Evolutionary conservation across 2,113 vertebrate species (phyloP).

Genomic region (Rhinopomastus cyanomelas): DNA sequence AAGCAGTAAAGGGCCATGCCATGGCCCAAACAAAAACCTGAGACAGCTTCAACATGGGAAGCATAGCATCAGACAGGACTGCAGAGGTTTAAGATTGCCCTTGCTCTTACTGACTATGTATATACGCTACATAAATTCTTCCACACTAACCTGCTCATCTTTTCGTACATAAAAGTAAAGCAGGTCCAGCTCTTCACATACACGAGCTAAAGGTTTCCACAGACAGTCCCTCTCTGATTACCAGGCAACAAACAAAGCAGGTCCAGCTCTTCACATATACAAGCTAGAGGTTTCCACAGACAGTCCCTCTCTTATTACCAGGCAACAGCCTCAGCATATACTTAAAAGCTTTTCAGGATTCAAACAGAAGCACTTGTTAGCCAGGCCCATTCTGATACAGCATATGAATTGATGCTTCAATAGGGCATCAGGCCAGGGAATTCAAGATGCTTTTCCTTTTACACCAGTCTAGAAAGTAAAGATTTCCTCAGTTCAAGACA

Average conservation of each 20-base stretch:
- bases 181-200: background rate
- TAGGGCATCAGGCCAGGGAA: conserved; percentile 39
- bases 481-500: conserved; percentile 25
- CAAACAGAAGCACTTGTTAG: background rate
- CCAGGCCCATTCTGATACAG: conserved; percentile 3
- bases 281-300: background rate
- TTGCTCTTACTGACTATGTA: background rate
- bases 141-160: background rate
- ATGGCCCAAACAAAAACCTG: background rate
- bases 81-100: background rate
- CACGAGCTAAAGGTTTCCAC: background rate
- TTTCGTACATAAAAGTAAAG: background rate
- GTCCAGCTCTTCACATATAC: background rate
- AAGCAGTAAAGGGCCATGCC: background rate
- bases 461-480: conserved; percentile 34
- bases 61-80: background rate
- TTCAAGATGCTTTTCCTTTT: conserved; percentile 46
- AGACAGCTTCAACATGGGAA: background rate
- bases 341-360: conserved; percentile 6
- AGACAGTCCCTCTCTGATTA: background rate
- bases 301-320: conserved; percentile 1
- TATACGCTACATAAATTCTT: background rate
- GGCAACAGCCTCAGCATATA: background rate
- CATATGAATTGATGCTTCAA: conserved; percentile 35
- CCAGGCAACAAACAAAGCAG: background rate